Base-by-base conservation (phyloP, 2,888 invertebrate species). In the Emmelina monodactyla region DNA sequence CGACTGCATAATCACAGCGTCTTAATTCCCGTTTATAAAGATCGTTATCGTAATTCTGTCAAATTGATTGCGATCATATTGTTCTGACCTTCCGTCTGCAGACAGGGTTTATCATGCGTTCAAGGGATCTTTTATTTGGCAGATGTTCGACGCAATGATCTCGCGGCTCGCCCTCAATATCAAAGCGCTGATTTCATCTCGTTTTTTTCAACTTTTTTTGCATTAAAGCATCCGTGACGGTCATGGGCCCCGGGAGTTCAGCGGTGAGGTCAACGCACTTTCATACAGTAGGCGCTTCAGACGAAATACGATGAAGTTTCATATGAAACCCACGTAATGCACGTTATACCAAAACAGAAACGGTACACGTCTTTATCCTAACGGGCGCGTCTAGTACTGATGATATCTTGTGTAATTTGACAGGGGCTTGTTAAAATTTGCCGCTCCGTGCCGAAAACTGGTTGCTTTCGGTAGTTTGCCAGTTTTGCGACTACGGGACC, bases 221-320 rank as follows among this genome's bases (percentile, higher is more conserved):
- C 59, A 54, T 49, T 44, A 44, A 55, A 60, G 52, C 53, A 49
- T 49, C 49, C 57, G 53, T 55, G 53, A 62, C 65, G 66, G 66
- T 68, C 72, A 46, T 65, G 70, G 71, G 68, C 71, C 55, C 58
- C 50, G 53, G 55, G 55, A 57, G 37, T 41, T 57, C 52, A 66
- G 28, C 59, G 65, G n/a, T n/a, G n/a, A n/a, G n/a, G n/a, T n/a
- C n/a, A n/a, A n/a, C n/a, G n/a, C 5, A 14, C 15, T 25, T 32
- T 11, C 4, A 28, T 14, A 30, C 14, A 12, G 13, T 11, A 30
- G 2, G 14, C 32, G 7, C 25, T 25, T n/a, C 3, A 4, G 43
- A 42, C 39, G 42, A 42, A 35, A 37, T 45, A 2, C n/a, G 43
- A 42, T 40, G 42, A 42, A 35, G 37, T 45, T 47, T 42, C 40